phyloP scores from a whole-genome alignment of 1,140 invertebrate genomes.

The Trachymyrmex cornetzi region DNA sequence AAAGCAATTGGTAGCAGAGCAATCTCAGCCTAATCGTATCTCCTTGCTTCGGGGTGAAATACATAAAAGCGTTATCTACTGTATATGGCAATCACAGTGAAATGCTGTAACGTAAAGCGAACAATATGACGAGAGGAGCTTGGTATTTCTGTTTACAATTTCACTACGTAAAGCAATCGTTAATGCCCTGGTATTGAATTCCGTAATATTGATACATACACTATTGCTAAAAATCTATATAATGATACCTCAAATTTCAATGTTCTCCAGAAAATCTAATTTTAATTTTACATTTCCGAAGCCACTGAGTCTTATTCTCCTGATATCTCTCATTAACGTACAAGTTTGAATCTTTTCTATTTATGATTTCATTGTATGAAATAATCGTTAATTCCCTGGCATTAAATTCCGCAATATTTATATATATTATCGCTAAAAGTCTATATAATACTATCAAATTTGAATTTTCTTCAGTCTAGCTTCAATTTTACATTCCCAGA shows the following conservation, averaged over 20 bases:
- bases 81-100: slow-evolving; percentile 48
- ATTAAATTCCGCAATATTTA: background rate
- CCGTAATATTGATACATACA: background rate
- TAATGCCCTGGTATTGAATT: background rate
- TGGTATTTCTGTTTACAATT: slow-evolving; percentile 8
- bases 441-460: background rate
- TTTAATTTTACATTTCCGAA: too few species aligned
- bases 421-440: background rate
- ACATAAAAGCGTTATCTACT: slow-evolving; percentile 55
- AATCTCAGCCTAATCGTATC: slow-evolving; percentile 46
- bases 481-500: background rate
- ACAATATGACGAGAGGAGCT: background rate
- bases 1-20: slow-evolving; percentile 58
- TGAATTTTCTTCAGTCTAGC: background rate
- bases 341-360: background rate
- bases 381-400: background rate
- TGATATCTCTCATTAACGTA: too few species aligned
- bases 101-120: slow-evolving; percentile 28
- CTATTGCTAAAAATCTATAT: background rate
- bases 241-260: too few species aligned
- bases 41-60: slow-evolving; percentile 37
- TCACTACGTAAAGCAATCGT: background rate
- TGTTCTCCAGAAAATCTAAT: too few species aligned
- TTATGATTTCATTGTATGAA: background rate
- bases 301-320: too few species aligned